Percentiles rank a stretch among this genome's conserved stretches.
Evolutionary conservation across 1,140 invertebrate species (phyloP).

Genomic region (Nylanderia fulva): DNA sequence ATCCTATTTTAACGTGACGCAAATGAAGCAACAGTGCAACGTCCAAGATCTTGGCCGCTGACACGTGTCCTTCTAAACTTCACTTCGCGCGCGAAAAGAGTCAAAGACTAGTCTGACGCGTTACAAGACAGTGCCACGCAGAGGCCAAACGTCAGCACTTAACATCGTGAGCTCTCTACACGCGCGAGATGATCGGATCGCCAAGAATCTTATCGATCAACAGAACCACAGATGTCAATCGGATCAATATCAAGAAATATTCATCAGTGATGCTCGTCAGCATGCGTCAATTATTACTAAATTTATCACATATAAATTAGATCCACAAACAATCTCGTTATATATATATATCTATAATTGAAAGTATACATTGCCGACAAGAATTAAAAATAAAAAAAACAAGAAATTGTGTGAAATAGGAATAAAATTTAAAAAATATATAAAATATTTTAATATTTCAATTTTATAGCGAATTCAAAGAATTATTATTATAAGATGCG

Average conservation of each 20-base stretch:
- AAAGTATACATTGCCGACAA: no score
- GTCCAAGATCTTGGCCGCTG: conserved; percentile 70
- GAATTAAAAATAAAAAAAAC: not conserved
- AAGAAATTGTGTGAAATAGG: not conserved
- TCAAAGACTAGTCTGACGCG: conserved; percentile 67
- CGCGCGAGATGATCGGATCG: conserved; percentile 64
- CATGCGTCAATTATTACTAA: conserved; percentile 8
- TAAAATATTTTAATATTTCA: not conserved
- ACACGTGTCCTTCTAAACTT: conserved; percentile 64
- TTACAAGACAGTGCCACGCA: conserved; percentile 79
- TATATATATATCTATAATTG: no score
- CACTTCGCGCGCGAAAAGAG: conserved; percentile 48
- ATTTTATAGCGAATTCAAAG: not conserved
- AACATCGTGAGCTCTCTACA: conserved; percentile 70
- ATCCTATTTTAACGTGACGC: conserved; percentile 35
- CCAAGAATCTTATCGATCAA: conserved; percentile 67
- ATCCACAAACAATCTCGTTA: conserved; percentile 57
- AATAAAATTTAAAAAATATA: not conserved
- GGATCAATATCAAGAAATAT: conserved; percentile 9
- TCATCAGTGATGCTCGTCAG: not conserved
- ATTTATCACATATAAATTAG: conserved; percentile 47
- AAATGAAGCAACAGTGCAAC: conserved; percentile 59
- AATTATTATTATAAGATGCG: conserved; percentile 22
- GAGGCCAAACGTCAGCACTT: conserved; percentile 76
- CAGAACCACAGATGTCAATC: not conserved